Base-by-base conservation (phyloP, 2,797 vertebrate species). In the Gymnoscopelus braueri region DNA sequence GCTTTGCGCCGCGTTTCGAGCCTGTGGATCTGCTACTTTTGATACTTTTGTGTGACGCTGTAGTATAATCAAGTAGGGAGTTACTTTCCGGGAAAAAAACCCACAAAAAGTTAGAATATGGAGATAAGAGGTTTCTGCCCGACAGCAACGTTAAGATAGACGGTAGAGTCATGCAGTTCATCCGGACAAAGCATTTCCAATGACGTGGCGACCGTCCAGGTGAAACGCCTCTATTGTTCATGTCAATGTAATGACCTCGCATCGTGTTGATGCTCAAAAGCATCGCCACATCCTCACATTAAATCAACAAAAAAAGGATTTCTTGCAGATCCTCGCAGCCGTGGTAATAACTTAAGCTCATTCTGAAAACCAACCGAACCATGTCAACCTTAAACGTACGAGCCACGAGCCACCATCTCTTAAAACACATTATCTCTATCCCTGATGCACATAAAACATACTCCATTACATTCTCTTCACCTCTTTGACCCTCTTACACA, bases 231-330 rank as follows among this genome's bases (percentile, higher is more conserved):
- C 35, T 7, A 6, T 7, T 4, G 35, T 39, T 62, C 63, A 15
- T 60, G 60, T 69, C 51, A 80, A 75, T 74, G 77, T 57, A 71
- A 77, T n/a, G 47, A 79, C 53, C 39, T 61, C 3, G 66, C 14
- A 39, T 65, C 13, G n/a, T 52, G 60, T 59, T 53, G 53, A 63
- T 48, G 10, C 10, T 57, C 24, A 67, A 24, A 56, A 52, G 23
- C 53, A 73, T n/a, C 39, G 2, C n/a, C 19, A 1, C 26, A 56
- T 29, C 5, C 5, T 8, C 35, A 35, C 35, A 5, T 35, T 39
- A 39, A 39, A 39, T 39, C 39, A 44, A 44, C 39, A 44, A 44
- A 29, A 54, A 55, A 26, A 10, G 10, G 3, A 13, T 6, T 51
- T 62, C 13, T 51, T 44, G 6, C 8, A 6, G 39, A 44, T 2